Percentiles rank a stretch among this genome's conserved stretches.
These are phyloP conservation scores for Galerucella nymphaeae DNA, from an alignment of 2,888 invertebrate species.

Conservation along the genomic window DNA sequence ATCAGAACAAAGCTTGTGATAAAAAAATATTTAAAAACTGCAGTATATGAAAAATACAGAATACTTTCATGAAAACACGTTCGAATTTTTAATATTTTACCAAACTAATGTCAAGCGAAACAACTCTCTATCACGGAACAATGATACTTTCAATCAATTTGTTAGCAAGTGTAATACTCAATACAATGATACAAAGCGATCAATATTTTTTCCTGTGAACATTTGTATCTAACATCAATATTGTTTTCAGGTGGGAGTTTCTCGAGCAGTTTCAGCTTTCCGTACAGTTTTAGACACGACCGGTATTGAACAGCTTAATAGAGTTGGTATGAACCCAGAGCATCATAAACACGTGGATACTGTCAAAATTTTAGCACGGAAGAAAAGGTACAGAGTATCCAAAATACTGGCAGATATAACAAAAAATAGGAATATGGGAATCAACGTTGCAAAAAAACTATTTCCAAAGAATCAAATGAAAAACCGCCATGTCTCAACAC, in stretches of 20 bases:
- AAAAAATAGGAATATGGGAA: constrained; percentile 60
- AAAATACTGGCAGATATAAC: constrained; percentile 59
- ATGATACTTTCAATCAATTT: too few species aligned
- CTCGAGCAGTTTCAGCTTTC: constrained; percentile 79
- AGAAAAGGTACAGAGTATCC: constrained; percentile 57
- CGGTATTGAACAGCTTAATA: constrained; percentile 56
- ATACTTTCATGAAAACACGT: too few species aligned
- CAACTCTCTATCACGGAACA: too few species aligned
- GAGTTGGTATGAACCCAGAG: constrained; percentile 78
- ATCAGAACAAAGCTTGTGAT: too few species aligned
- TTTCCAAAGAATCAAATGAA: constrained; percentile 50
- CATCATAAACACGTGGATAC: constrained; percentile 68
- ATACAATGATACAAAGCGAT: too few species aligned
- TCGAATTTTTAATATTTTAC: too few species aligned
- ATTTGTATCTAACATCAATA: too few species aligned
- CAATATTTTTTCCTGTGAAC: too few species aligned
- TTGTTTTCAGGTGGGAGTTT: constrained; percentile 69
- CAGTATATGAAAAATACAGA: too few species aligned
- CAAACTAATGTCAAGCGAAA: too few species aligned
- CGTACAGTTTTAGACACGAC: constrained; percentile 69
- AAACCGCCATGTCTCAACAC: background rate
- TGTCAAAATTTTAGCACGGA: constrained; percentile 58
- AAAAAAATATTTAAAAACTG: too few species aligned
- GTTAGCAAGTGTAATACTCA: too few species aligned
- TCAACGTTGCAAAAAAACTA: constrained; percentile 56